These are phyloP conservation scores for Papilio polytes DNA, from an alignment of 1,140 invertebrate genomes.

Conservation along the genomic window DNA sequence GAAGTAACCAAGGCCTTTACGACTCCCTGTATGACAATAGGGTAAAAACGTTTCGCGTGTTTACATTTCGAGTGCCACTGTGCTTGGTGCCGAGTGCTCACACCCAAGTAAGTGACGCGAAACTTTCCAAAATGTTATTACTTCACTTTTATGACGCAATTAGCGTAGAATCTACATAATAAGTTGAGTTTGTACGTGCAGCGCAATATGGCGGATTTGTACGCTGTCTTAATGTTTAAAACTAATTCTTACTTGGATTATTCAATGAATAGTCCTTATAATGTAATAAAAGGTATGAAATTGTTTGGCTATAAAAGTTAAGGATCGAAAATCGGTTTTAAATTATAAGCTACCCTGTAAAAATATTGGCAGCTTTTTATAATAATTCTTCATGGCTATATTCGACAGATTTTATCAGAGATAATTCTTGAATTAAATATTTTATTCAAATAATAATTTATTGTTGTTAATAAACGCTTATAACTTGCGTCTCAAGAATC, in stretches of 20 bases:
- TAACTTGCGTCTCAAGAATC: not conserved
- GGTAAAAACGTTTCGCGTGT: conserved; percentile 39
- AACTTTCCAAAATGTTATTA: conserved; percentile 37
- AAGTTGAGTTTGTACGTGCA: not conserved
- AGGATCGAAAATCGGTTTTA: no score
- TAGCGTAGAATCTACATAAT: conserved; percentile 35
- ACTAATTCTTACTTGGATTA: not conserved
- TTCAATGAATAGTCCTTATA: not conserved
- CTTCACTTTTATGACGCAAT: conserved; percentile 38
- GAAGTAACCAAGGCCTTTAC: conserved; percentile 27
- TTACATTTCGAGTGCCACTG: conserved; percentile 28
- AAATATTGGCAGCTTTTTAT: no score
- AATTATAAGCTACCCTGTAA: no score
- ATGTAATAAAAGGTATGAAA: no score
- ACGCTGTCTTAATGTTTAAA: not conserved
- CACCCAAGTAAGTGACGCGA: conserved; percentile 22
- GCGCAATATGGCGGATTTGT: not conserved
- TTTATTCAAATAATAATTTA: not conserved
- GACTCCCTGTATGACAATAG: conserved; percentile 14
- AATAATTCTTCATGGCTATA: no score
- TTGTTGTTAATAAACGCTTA: not conserved
- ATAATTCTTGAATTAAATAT: not conserved
- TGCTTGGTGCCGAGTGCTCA: not conserved
- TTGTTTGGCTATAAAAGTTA: no score
- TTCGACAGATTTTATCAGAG: no score